These are phyloP conservation scores for Tor tambroides DNA, from an alignment of 2,113 vertebrate species.

Conservation along the genomic window DNA sequence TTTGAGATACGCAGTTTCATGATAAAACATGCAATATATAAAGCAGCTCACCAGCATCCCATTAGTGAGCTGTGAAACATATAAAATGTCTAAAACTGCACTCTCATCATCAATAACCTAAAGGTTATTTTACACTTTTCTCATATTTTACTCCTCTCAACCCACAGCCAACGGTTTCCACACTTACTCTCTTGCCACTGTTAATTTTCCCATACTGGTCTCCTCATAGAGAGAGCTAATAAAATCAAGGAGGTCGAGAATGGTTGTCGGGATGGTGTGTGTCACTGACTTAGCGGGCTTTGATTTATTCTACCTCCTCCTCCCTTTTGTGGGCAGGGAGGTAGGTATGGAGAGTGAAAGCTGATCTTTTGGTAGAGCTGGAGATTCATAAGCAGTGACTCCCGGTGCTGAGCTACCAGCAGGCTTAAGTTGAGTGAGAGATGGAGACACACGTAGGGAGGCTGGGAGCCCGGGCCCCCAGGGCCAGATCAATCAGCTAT, in stretches of 20 bases:
- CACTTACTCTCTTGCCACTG: conserved; percentile 8
- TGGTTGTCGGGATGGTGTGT: conserved; percentile 26
- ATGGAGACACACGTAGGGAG: conserved; percentile 47
- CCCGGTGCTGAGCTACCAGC: conserved; percentile 33
- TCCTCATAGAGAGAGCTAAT: conserved; percentile 24
- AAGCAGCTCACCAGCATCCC: conserved; percentile 5
- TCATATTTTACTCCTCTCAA: conserved; percentile 30
- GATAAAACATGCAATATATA: conserved; percentile 18
- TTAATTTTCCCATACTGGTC: not conserved
- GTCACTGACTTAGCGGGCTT: conserved; percentile 28
- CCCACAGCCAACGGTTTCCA: not conserved
- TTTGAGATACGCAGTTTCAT: not conserved
- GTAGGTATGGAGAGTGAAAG: conserved; percentile 7
- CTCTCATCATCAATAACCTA: conserved; percentile 9
- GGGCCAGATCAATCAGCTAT: conserved; percentile 54
- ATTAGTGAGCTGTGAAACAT: conserved; percentile 36
- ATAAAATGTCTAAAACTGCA: conserved; percentile 22
- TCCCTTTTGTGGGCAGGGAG: conserved; percentile 8
- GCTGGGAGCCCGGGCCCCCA: conserved; percentile 36
- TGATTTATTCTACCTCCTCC: conserved; percentile 43
- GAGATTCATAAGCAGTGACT: conserved; percentile 46
- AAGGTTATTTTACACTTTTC: not conserved
- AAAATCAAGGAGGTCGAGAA: conserved; percentile 40
- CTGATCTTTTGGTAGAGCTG: conserved; percentile 20
- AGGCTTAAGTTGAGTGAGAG: conserved; percentile 59